These are phyloP conservation scores for Tipula unca DNA, from an alignment of 2,888 invertebrate genomes.

Conservation along the genomic window DNA sequence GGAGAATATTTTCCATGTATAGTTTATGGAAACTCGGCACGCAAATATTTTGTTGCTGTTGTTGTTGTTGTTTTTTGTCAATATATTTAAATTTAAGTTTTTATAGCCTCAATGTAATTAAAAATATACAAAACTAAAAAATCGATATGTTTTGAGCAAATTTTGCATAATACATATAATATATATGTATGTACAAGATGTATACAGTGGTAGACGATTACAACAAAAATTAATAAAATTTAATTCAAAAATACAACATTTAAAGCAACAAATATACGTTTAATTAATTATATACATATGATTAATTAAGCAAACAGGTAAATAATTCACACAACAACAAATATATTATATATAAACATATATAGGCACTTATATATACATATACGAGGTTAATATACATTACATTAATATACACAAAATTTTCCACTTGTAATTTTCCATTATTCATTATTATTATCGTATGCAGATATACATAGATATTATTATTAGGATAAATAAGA, in stretches of 20 bases:
- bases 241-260: neutral
- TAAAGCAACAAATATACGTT: neutral
- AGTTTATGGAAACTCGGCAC: neutral
- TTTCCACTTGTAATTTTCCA: neutral
- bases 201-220: neutral
- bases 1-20: neutral
- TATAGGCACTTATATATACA: neutral
- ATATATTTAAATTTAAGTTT: slow-evolving; percentile 14
- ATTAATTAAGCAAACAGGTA: slow-evolving; percentile 2
- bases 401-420: neutral
- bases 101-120: neutral
- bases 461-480: too few species aligned
- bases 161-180: neutral
- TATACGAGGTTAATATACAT: neutral
- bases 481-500: neutral
- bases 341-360: neutral
- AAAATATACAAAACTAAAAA: neutral
- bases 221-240: neutral
- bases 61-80: neutral
- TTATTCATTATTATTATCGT: neutral
- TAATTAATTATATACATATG: neutral
- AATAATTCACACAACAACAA: neutral
- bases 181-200: neutral
- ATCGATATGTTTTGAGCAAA: neutral
- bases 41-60: neutral